Base-by-base conservation (phyloP, 2,113 vertebrate species). In the Lagopus muta region DNA sequence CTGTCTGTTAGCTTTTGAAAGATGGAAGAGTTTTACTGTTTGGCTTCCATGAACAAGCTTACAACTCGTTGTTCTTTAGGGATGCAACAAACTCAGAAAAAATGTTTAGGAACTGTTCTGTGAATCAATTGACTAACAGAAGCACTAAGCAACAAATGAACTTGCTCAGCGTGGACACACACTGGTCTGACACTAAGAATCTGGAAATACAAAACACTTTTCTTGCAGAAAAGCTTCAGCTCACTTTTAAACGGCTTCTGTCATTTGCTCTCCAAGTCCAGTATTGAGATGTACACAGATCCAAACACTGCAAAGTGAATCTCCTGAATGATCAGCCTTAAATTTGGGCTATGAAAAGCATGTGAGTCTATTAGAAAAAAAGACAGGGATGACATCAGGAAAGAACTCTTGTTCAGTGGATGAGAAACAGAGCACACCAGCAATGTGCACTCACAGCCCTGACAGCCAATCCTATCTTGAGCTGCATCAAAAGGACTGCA, bases 221-320 rank as follows among this genome's bases (percentile, higher is more conserved):
- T 17, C 20, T 45, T 9, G 40, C 5, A 48, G 78, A 58, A 90
- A 71, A 86, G 43, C 47, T 42, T 17, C 30, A 66, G 16, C 47
- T 18, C 38, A 7, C 14, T 73, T 66, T 32, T 19, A 47, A 64
- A 74, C 1, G 1, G 17, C 25, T 86, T 82, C 74, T 38, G 43
- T 47, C 28, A 73, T 57, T 69, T 36, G 80, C 22, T 74, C 8
- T 73, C 55, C 52, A 78, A 72, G 32, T 32, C 34, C 75, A 65
- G 16, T 34, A 42, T 10, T n/a, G 76, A 47, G 25, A 52, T n/a
- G n/a, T 54, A 17, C 2, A 80, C 24, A 67, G 54, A 85, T 62
- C 18, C 48, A 16, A 72, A 25, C 0, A 0, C 0, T n/a, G 22
- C 48, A 69, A 13, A 69, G 50, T 27, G 38, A 83, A 43, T 17